Percentiles rank a stretch among this genome's conserved stretches.
phyloP scores from a whole-genome alignment of 1,140 invertebrate species.

The Lasaia peninsularis region DNA sequence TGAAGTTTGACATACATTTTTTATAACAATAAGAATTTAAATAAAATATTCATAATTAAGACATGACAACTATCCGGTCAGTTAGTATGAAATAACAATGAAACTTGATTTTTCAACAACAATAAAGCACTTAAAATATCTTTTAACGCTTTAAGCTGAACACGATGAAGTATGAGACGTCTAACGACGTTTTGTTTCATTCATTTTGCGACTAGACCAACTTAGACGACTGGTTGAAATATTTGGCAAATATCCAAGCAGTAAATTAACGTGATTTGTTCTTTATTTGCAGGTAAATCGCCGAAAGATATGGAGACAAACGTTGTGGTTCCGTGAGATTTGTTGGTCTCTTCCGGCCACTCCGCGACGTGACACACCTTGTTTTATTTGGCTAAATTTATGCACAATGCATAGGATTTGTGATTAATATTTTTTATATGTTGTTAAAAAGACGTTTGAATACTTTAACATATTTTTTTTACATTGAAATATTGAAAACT shows the following conservation, averaged over 20 bases:
- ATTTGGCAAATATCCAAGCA: conserved; percentile 63
- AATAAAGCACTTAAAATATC: conserved; percentile 71
- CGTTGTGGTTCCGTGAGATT: conserved; percentile 31
- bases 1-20: too few species aligned
- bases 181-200: conserved; percentile 56
- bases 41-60: too few species aligned
- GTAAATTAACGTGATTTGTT: conserved; percentile 72
- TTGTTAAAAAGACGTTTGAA: too few species aligned
- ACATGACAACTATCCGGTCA: too few species aligned
- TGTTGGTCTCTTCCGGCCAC: conserved; percentile 32
- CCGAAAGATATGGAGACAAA: conserved; percentile 54
- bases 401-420: neutral
- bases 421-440: neutral
- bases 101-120: conserved; percentile 68
- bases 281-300: conserved; percentile 74
- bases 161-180: conserved; percentile 51
- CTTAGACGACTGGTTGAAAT: conserved; percentile 70
- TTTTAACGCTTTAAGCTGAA: conserved; percentile 65
- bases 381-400: conserved; percentile 1
- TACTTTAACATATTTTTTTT: too few species aligned
- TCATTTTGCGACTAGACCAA: conserved; percentile 65
- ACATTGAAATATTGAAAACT: too few species aligned
- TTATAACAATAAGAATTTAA: too few species aligned
- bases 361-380: conserved; percentile 28
- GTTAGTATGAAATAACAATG: too few species aligned